Evolutionary conservation across 2,888 invertebrate species (phyloP).

Genomic region (Scaptomyza polygonia): DNA sequence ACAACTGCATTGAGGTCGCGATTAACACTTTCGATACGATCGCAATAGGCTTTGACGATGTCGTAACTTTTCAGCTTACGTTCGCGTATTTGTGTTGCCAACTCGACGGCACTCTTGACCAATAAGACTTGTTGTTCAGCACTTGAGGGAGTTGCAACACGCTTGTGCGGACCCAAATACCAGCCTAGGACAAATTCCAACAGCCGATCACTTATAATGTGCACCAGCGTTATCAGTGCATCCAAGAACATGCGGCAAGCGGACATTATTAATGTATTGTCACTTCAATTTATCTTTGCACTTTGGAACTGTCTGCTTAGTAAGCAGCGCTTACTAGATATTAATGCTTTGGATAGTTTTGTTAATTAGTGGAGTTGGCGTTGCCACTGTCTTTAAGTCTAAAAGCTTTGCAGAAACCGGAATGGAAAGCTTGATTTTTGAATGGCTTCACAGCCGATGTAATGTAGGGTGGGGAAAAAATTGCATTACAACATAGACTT

Average conservation of each 20-base stretch:
- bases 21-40: conserved; percentile 90
- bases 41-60: conserved; percentile 90
- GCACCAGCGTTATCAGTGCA: conserved; percentile 68
- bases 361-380: neutral
- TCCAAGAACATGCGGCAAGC: conserved; percentile 65
- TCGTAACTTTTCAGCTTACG: conserved; percentile 88
- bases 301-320: conserved; percentile 22
- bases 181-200: conserved; percentile 79
- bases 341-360: neutral
- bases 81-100: conserved; percentile 89
- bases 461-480: too few species aligned
- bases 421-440: conserved; percentile 2
- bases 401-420: conserved; percentile 15
- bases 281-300: conserved; percentile 8
- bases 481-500: too few species aligned
- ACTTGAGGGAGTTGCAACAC: conserved; percentile 69
- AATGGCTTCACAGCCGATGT: neutral
- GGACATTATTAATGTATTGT: conserved; percentile 53
- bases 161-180: conserved; percentile 76
- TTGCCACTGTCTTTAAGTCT: conserved; percentile 36
- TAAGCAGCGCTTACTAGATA: conserved; percentile 10
- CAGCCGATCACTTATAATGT: conserved; percentile 73
- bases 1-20: conserved; percentile 92
- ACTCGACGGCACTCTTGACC: conserved; percentile 87
- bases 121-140: conserved; percentile 80